Percentiles rank a stretch among this genome's conserved stretches.
Evolutionary conservation across 1,140 invertebrate species (phyloP).

Genomic region (Chlorops oryzae): DNA sequence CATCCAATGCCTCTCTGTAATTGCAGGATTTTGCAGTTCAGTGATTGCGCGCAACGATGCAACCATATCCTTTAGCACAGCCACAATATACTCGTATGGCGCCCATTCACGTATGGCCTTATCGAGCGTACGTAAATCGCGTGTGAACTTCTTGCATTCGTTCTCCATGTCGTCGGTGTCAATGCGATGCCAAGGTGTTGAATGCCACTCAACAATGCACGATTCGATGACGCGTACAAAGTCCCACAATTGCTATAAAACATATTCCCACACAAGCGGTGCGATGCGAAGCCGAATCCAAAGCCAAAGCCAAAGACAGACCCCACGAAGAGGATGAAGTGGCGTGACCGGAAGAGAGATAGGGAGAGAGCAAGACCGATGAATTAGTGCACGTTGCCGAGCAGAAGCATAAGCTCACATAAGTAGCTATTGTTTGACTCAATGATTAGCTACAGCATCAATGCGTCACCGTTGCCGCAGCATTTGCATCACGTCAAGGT

Average conservation of each 20-base stretch:
- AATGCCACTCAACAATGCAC: conserved; percentile 76
- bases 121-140: conserved; percentile 70
- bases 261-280: conserved; percentile 4
- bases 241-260: conserved; percentile 70
- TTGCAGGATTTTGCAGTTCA: conserved; percentile 83
- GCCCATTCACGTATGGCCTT: conserved; percentile 76
- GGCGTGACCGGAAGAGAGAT: background rate
- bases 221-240: conserved; percentile 69
- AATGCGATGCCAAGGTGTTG: conserved; percentile 75
- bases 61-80: conserved; percentile 67
- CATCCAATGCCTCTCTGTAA: conserved; percentile 79
- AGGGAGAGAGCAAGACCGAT: background rate
- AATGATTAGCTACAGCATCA: no score
- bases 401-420: no score
- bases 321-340: no score
- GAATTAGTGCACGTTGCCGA: no score
- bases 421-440: no score
- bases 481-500: no score
- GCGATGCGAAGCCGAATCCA: no score
- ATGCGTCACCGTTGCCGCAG: no score
- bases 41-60: conserved; percentile 73
- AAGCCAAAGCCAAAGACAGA: no score
- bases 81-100: conserved; percentile 61
- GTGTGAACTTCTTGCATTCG: conserved; percentile 79
- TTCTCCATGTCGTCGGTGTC: conserved; percentile 84